Evolutionary conservation across 2,888 invertebrate genomes (phyloP).

Genomic region (Incurvaria masculella): DNA sequence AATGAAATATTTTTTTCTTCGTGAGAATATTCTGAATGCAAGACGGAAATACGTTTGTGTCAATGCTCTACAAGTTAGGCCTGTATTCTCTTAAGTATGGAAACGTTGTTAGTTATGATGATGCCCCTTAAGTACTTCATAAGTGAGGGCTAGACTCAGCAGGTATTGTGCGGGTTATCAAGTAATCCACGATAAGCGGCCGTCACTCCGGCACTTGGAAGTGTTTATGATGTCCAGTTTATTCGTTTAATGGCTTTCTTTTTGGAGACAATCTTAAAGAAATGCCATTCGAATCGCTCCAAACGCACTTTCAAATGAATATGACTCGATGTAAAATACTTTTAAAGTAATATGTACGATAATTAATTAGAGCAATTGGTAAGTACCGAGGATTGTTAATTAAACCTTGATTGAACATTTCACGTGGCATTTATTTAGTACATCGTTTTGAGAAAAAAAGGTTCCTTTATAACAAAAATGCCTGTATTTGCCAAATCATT

Average conservation of each 20-base stretch:
- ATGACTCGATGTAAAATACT: conserved; percentile 46
- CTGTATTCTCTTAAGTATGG: neutral
- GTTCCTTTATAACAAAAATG: too few species aligned
- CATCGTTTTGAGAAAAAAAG: too few species aligned
- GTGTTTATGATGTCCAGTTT: conserved; percentile 43
- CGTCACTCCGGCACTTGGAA: conserved; percentile 54
- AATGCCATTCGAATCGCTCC: conserved; percentile 50
- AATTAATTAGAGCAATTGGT: too few species aligned
- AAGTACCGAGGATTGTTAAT: too few species aligned
- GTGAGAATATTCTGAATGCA: too few species aligned
- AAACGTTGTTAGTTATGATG: neutral
- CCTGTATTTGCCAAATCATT: too few species aligned
- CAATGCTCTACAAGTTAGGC: neutral
- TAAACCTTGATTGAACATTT: too few species aligned
- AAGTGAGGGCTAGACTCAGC: conserved; percentile 45
- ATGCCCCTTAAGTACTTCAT: conserved; percentile 42
- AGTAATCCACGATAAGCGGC: conserved; percentile 53
- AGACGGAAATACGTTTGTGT: neutral
- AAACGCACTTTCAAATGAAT: conserved; percentile 50
- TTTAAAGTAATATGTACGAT: too few species aligned
- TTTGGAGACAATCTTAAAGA: conserved; percentile 26
- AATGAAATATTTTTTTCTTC: too few species aligned
- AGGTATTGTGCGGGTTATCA: conserved; percentile 47
- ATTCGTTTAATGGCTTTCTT: conserved; percentile 45
- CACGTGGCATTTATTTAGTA: too few species aligned